Evolutionary conservation across 2,888 invertebrate genomes (phyloP).

Genomic region (Sinhomidia bicolor): DNA sequence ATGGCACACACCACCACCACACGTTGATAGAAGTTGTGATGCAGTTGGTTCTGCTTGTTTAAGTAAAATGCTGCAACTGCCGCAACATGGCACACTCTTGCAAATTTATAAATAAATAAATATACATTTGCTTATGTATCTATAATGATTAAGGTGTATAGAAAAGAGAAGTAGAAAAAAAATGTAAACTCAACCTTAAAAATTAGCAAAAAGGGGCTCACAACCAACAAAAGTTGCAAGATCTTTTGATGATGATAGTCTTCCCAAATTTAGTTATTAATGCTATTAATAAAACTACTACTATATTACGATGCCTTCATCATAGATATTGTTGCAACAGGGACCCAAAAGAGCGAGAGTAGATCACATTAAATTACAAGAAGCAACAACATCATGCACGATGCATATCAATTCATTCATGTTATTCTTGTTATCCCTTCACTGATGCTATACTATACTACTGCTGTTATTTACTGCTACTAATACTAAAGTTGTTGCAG

Average conservation of each 20-base stretch:
- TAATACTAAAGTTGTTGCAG: background rate
- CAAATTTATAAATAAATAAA: background rate
- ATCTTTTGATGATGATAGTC: constrained; percentile 48
- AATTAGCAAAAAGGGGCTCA: background rate
- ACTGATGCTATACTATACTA: too few relatives aligned
- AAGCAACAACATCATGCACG: constrained; percentile 1
- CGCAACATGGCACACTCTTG: background rate
- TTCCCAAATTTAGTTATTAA: constrained; percentile 53
- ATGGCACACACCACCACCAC: background rate
- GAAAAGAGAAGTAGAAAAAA: background rate
- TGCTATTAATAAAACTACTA: constrained; percentile 40
- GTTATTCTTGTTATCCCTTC: constrained; percentile 54
- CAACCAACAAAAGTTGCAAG: constrained; percentile 55
- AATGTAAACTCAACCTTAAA: constrained; percentile 25
- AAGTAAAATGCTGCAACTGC: constrained; percentile 33
- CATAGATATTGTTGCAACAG: constrained; percentile 45
- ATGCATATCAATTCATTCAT: constrained; percentile 62
- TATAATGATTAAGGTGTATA: constrained; percentile 6
- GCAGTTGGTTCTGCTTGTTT: constrained; percentile 8
- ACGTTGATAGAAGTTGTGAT: too few relatives aligned
- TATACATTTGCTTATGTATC: background rate
- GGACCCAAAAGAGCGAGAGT: constrained; percentile 18
- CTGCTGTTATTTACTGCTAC: too few relatives aligned
- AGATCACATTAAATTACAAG: constrained; percentile 43
- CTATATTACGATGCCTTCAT: background rate